Percentiles rank a stretch among this genome's conserved stretches.
Evolutionary conservation across 2,113 vertebrate species (phyloP).

Genomic region (Speoplatyrhinus poulsoni): DNA sequence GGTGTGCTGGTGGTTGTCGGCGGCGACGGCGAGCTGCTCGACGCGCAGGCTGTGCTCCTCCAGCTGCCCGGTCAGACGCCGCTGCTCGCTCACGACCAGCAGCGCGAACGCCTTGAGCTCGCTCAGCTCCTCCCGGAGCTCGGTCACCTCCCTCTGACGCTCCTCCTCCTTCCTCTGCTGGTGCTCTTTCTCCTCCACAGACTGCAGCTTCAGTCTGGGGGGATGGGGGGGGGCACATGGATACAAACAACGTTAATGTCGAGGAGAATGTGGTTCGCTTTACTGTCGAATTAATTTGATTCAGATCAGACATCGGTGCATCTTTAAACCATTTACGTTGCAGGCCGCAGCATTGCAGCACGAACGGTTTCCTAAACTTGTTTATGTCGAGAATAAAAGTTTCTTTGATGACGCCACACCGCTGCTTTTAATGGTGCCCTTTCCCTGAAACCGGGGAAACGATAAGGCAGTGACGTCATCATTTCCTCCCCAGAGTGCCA

Average conservation of each 20-base stretch:
- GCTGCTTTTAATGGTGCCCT: not conserved
- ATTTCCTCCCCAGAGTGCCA: constrained; percentile 2
- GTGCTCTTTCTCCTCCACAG: constrained; percentile 82
- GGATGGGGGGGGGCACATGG: constrained; percentile 47
- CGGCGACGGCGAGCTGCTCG: constrained; percentile 78
- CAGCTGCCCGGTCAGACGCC: constrained; percentile 81
- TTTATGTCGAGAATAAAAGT: constrained; percentile 40
- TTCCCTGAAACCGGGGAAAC: constrained; percentile 9
- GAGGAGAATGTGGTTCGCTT: constrained; percentile 22
- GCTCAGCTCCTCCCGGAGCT: constrained; percentile 84
- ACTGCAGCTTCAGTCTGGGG: constrained; percentile 85
- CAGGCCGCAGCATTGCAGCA: constrained; percentile 28
- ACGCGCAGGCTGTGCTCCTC: constrained; percentile 79
- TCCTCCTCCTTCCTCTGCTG: constrained; percentile 83
- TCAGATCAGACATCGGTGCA: constrained; percentile 14
- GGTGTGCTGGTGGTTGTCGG: constrained; percentile 62
- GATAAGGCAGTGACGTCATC: not conserved
- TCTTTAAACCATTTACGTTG: constrained; percentile 22
- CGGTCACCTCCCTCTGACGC: constrained; percentile 75
- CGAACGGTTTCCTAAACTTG: constrained; percentile 21
- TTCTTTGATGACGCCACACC: constrained; percentile 8
- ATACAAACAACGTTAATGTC: constrained; percentile 20
- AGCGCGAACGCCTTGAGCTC: constrained; percentile 87
- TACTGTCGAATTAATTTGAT: constrained; percentile 14
- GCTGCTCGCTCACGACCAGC: constrained; percentile 89